Percentiles rank a stretch among this genome's conserved stretches.
phyloP scores from a whole-genome alignment of 2,113 vertebrate genomes.

The Myiozetetes cayanensis region DNA sequence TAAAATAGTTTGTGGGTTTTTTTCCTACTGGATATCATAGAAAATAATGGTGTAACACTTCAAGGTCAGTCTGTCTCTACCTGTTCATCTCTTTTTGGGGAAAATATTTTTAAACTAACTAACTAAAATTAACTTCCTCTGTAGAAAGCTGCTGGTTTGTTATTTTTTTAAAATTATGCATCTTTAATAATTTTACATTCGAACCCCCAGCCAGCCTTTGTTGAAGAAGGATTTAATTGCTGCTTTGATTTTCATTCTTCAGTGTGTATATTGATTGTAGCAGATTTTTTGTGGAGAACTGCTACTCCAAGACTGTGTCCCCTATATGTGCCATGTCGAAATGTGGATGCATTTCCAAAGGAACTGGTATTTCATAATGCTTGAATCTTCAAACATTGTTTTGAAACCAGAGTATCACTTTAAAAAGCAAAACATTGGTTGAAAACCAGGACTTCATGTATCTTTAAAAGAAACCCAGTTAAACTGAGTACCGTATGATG shows the following conservation, averaged over 20 bases:
- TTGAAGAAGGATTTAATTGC: not conserved
- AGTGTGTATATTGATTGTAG: not conserved
- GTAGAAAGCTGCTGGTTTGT: not conserved
- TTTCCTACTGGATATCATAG: slow-evolving; percentile 28
- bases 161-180: not conserved
- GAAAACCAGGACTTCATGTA: not conserved
- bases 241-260: not conserved
- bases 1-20: slow-evolving; percentile 34
- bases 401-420: not conserved
- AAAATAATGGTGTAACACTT: slow-evolving; percentile 42
- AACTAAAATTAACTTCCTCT: slow-evolving; percentile 10
- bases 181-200: not conserved
- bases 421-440: not conserved
- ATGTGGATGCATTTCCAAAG: not conserved
- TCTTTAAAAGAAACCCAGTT: not conserved
- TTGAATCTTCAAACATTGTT: not conserved
- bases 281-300: not conserved
- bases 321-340: not conserved
- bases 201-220: not conserved
- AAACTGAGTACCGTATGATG: not conserved
- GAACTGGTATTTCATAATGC: not conserved
- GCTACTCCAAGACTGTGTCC: not conserved
- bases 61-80: slow-evolving; percentile 56
- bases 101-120: slow-evolving; percentile 39
- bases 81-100: slow-evolving; percentile 8